Percentiles rank a stretch among this genome's conserved stretches.
phyloP scores from a whole-genome alignment of 2,113 vertebrate genomes.

The Hippocampus barbouri region DNA sequence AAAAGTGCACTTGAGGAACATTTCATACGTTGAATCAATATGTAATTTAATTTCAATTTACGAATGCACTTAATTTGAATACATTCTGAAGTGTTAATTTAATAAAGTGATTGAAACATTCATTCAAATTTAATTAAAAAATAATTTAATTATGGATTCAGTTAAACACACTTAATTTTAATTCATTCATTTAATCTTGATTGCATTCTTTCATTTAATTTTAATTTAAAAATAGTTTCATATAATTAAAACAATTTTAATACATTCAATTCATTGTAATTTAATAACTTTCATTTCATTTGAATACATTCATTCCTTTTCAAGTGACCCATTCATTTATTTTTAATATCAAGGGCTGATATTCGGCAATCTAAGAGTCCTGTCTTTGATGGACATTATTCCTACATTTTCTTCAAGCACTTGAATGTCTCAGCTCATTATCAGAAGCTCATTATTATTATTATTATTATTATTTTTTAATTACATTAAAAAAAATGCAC shows the following conservation, averaged over 20 bases:
- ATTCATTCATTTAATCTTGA: neutral
- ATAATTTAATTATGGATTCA: neutral
- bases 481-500: neutral
- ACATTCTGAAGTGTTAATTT: neutral
- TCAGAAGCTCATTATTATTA: neutral
- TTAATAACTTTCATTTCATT: too few species aligned
- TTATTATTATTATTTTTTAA: neutral
- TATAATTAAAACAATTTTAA: neutral
- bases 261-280: neutral
- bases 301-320: neutral
- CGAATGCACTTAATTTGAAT: neutral
- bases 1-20: neutral
- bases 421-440: neutral
- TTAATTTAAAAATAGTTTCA: neutral
- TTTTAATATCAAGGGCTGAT: too few species aligned
- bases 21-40: neutral
- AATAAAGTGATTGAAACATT: neutral
- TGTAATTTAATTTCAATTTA: neutral
- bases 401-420: neutral
- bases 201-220: neutral
- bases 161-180: neutral
- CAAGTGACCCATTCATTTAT: too few species aligned
- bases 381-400: neutral
- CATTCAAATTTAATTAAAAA: neutral
- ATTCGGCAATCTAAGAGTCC: too few species aligned